phyloP scores from a whole-genome alignment of 2,888 invertebrate species.

The Chrysopilus asiliformis region DNA sequence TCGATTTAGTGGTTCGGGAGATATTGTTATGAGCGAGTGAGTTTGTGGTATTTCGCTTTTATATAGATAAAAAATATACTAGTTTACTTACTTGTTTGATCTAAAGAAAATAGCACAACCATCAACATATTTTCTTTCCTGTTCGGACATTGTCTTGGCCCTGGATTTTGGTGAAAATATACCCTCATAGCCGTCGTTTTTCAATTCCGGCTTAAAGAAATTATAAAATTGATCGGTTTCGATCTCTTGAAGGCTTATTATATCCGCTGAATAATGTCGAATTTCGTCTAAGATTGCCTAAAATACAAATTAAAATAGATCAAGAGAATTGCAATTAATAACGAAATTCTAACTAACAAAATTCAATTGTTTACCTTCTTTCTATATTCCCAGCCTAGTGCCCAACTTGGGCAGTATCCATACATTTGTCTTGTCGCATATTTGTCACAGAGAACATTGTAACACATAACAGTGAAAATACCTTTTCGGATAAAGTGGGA shows the following conservation, averaged over 20 bases:
- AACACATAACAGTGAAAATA: constrained; percentile 98
- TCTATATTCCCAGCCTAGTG: constrained; percentile 95
- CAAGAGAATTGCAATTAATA: too few species aligned
- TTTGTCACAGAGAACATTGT: constrained; percentile 98
- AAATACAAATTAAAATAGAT: too few species aligned
- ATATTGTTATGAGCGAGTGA: too few species aligned
- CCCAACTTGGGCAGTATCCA: constrained; percentile 99
- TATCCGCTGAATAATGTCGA: constrained; percentile 89
- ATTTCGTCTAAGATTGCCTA: constrained; percentile 85
- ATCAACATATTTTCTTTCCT: constrained; percentile 94
- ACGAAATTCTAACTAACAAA: not conserved
- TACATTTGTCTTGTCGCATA: constrained; percentile 98
- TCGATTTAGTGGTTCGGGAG: too few species aligned
- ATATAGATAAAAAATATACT: constrained; percentile 3
- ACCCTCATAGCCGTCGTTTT: constrained; percentile 81
- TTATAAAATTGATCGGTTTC: constrained; percentile 98
- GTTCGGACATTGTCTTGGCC: constrained; percentile 95
- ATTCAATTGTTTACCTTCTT: constrained; percentile 51
- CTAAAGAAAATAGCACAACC: constrained; percentile 98
- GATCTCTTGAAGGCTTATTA: constrained; percentile 93
- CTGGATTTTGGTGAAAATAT: constrained; percentile 97
- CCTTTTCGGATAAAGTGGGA: too few species aligned
- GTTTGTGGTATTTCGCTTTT: not conserved
- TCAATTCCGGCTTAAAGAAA: constrained; percentile 89
- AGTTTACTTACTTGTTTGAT: constrained; percentile 78